These are phyloP conservation scores for Coecobrya sp. DNA, from an alignment of 2,888 invertebrate genomes.

Conservation along the genomic window DNA sequence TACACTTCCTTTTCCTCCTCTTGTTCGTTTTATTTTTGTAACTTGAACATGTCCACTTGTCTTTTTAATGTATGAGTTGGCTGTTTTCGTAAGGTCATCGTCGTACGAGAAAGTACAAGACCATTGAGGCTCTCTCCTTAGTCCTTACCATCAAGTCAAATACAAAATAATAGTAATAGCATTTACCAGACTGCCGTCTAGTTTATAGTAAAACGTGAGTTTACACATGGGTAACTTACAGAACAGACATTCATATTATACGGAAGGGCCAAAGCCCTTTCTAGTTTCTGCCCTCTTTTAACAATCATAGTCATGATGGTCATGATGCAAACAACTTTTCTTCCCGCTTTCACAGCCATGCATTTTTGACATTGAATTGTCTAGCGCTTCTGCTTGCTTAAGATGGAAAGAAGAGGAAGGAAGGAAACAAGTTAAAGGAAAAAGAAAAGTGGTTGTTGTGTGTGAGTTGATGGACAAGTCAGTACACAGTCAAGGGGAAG, in stretches of 20 bases:
- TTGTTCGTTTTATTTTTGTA: conserved; percentile 48
- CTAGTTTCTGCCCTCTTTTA: not conserved
- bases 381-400: not conserved
- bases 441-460: conserved; percentile 38
- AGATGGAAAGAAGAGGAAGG: not conserved
- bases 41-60: conserved; percentile 69
- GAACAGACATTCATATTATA: not conserved
- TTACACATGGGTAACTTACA: conserved; percentile 20
- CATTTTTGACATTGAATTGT: conserved; percentile 69
- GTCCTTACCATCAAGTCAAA: not conserved
- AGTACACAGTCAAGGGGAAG: conserved; percentile 22
- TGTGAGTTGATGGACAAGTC: conserved; percentile 54
- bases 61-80: conserved; percentile 71
- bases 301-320: not conserved
- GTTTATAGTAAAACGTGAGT: conserved; percentile 25
- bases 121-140: not conserved
- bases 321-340: not conserved
- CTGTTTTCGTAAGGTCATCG: conserved; percentile 67
- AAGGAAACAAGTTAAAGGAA: conserved; percentile 44
- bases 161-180: not conserved
- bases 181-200: not conserved
- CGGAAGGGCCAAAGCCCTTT: conserved; percentile 34
- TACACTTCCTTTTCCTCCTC: not conserved
- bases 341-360: conserved; percentile 19
- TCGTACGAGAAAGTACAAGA: conserved; percentile 35